phyloP scores from a whole-genome alignment of 2,113 vertebrate species.

The Amphilophus citrinellus region DNA sequence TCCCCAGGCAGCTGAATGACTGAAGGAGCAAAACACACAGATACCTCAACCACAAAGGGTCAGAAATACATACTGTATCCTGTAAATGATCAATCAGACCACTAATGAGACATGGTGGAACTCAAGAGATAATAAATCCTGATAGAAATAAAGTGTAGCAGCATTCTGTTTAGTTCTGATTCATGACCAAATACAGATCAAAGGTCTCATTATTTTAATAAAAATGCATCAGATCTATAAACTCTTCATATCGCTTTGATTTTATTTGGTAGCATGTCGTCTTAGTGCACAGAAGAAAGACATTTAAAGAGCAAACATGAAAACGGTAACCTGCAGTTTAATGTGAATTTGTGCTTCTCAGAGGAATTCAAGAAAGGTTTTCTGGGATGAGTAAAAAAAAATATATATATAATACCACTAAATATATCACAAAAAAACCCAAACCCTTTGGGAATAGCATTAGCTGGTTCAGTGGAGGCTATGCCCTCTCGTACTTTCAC shows the following conservation, averaged over 20 bases:
- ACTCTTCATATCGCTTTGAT: neutral
- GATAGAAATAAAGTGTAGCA: neutral
- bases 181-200: neutral
- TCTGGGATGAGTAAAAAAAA: neutral
- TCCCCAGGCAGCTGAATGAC: slow-evolving; percentile 85
- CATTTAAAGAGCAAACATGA: neutral
- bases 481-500: neutral
- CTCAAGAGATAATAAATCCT: neutral
- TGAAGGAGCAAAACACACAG: slow-evolving; percentile 14
- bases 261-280: neutral
- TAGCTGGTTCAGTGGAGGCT: neutral
- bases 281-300: neutral
- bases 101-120: neutral
- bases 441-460: neutral
- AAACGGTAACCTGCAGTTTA: neutral
- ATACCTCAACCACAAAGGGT: neutral
- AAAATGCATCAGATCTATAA: neutral
- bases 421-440: neutral
- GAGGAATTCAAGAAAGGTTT: neutral
- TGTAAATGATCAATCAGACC: neutral
- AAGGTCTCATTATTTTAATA: neutral
- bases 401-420: neutral
- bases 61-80: neutral
- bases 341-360: neutral
- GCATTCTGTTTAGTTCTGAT: neutral